These are phyloP conservation scores for Plebejus argus DNA, from an alignment of 2,888 invertebrate species.

Conservation along the genomic window DNA sequence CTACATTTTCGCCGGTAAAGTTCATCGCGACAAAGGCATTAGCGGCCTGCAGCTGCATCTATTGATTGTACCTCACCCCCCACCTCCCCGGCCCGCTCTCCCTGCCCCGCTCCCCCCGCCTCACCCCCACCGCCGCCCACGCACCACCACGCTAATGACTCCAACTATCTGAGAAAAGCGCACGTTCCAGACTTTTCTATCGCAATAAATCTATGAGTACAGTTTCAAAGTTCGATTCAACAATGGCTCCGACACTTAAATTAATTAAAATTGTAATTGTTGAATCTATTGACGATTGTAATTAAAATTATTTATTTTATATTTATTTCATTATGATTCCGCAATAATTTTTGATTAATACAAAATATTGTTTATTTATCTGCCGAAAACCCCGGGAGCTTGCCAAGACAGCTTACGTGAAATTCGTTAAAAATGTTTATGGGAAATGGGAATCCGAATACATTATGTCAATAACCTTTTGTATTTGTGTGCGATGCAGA, in stretches of 20 bases:
- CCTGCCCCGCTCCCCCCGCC: conserved; percentile 36
- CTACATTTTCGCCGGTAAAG: conserved; percentile 15
- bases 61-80: conserved; percentile 59
- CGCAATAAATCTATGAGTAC: conserved; percentile 28
- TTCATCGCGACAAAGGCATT: conserved; percentile 25
- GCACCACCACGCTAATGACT: conserved; percentile 42
- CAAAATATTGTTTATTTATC: background rate
- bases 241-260: conserved; percentile 10
- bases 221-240: conserved; percentile 20
- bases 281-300: background rate
- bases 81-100: conserved; percentile 35
- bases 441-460: conserved; percentile 10
- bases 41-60: conserved; percentile 58
- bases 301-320: background rate
- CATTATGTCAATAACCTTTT: conserved; percentile 29
- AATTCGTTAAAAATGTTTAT: conserved; percentile 7
- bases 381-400: background rate
- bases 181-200: conserved; percentile 18
- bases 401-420: background rate
- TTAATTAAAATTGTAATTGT: conserved; percentile 17
- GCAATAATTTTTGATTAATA: background rate
- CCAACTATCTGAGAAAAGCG: conserved; percentile 34
- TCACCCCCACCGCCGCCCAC: conserved; percentile 37
- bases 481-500: conserved; percentile 14
- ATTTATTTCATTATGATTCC: background rate